These are phyloP conservation scores for silkworm (Bombyx mori) DNA, from an alignment of 1,140 invertebrate genomes.

Conservation along the genomic window DNA sequence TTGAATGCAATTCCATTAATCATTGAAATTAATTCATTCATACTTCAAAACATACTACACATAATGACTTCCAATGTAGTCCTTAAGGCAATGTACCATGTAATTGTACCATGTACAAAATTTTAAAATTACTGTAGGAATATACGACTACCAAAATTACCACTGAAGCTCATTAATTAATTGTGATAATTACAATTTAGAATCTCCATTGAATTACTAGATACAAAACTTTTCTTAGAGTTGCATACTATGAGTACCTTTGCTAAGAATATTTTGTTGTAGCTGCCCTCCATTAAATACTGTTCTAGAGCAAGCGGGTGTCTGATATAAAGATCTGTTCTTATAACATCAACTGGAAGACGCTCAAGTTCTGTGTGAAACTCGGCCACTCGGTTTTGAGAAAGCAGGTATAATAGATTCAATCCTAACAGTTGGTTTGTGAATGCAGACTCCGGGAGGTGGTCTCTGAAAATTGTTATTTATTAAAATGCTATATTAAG, in stretches of 20 bases:
- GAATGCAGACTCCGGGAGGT: constrained; percentile 92
- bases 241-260: constrained; percentile 51
- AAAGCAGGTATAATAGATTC: constrained; percentile 95
- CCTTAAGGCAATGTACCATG: no score
- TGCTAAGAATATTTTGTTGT: constrained; percentile 88
- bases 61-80: no score
- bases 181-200: no score
- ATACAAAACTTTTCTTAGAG: neutral
- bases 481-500: neutral
- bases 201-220: no score
- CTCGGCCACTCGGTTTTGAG: constrained; percentile 97
- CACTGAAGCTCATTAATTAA: no score
- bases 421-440: constrained; percentile 96
- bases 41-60: no score
- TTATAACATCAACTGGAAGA: constrained; percentile 92
- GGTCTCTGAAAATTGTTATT: constrained; percentile 70
- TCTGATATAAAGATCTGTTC: constrained; percentile 94
- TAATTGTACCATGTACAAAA: no score
- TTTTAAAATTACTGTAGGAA: no score
- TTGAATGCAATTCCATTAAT: no score
- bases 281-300: constrained; percentile 99
- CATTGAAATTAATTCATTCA: no score
- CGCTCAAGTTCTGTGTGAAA: constrained; percentile 98
- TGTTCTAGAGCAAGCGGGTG: constrained; percentile 97
- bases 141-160: no score